A percentile compares a stretch with the other conserved stretches of the same genome.
phyloP scores from a whole-genome alignment of 2,888 invertebrate species.

The Eupithecia inturbata region DNA sequence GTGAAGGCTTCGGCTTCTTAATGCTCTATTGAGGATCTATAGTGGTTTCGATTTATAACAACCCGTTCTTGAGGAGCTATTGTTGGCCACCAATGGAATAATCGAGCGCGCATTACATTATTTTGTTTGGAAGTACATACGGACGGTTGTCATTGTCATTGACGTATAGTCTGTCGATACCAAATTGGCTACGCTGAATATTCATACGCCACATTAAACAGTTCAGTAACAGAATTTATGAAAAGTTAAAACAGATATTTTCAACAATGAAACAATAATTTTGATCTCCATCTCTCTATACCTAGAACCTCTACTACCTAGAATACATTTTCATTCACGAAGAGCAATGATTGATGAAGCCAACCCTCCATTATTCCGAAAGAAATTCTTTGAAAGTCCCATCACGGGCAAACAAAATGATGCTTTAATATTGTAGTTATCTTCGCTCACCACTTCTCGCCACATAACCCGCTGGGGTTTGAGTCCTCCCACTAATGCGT shows the following conservation, averaged over 20 bases:
- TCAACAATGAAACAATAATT: slow-evolving; percentile 16
- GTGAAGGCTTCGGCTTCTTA: slow-evolving; percentile 76
- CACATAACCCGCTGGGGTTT: slow-evolving; percentile 55
- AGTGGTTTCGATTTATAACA: slow-evolving; percentile 76
- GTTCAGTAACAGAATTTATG: slow-evolving; percentile 21
- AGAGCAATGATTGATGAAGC: slow-evolving; percentile 20
- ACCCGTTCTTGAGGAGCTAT: slow-evolving; percentile 73
- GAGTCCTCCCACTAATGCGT: slow-evolving; percentile 61
- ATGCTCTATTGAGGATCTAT: slow-evolving; percentile 78
- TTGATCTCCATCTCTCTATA: slow-evolving; percentile 8
- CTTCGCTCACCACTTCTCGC: slow-evolving; percentile 60
- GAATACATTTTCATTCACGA: slow-evolving; percentile 12
- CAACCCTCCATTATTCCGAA: slow-evolving; percentile 23
- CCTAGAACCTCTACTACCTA: too few relatives aligned
- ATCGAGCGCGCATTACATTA: slow-evolving; percentile 63
- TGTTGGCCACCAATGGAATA: slow-evolving; percentile 74
- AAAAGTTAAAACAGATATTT: slow-evolving; percentile 23
- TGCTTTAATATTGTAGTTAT: slow-evolving; percentile 49
- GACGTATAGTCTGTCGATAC: slow-evolving; percentile 40
- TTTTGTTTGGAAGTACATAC: slow-evolving; percentile 58
- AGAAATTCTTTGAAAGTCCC: slow-evolving; percentile 42
- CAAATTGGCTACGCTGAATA: slow-evolving; percentile 41
- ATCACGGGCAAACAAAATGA: slow-evolving; percentile 44
- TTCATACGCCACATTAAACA: slow-evolving; percentile 33
- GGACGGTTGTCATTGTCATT: slow-evolving; percentile 44